A percentile compares a stretch with the other conserved stretches of the same genome.
phyloP scores from a whole-genome alignment of 2,888 invertebrate genomes.

The Spicauda simplicius region DNA sequence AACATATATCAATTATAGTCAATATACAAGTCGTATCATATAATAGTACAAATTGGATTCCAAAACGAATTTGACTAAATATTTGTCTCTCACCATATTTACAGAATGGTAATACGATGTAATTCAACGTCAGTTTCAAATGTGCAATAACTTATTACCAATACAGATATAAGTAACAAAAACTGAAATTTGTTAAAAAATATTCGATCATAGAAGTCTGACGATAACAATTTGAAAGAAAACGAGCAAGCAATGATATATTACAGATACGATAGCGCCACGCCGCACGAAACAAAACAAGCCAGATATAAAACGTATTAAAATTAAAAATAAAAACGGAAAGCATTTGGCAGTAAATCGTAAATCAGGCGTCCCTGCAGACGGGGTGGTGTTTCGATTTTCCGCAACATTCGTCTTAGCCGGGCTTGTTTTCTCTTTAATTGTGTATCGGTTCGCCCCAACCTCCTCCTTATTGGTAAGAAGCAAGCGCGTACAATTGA shows the following conservation, averaged over 20 bases:
- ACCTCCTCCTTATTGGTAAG: slow-evolving; percentile 43
- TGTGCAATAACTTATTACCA: no score
- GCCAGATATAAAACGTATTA: slow-evolving; percentile 42
- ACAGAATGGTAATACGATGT: no score
- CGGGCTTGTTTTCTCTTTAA: slow-evolving; percentile 80
- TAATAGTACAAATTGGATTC: no score
- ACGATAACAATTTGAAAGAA: background rate
- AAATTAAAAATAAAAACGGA: slow-evolving; percentile 64
- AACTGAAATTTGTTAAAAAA: no score
- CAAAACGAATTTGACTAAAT: no score
- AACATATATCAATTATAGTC: no score
- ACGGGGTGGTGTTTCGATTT: slow-evolving; percentile 74
- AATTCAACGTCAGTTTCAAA: no score
- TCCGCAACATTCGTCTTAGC: slow-evolving; percentile 84
- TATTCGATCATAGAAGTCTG: no score
- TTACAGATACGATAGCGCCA: slow-evolving; percentile 26
- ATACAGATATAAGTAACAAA: no score
- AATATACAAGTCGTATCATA: no score
- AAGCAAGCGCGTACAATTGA: slow-evolving; percentile 17
- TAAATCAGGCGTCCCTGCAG: slow-evolving; percentile 80
- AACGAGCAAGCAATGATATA: slow-evolving; percentile 34
- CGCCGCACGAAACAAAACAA: slow-evolving; percentile 40
- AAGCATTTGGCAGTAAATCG: slow-evolving; percentile 64
- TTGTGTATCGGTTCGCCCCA: slow-evolving; percentile 77
- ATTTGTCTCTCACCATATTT: no score